Conservation (phyloP, 2,113 vertebrate species). For the Egretta garzetta region DNA sequence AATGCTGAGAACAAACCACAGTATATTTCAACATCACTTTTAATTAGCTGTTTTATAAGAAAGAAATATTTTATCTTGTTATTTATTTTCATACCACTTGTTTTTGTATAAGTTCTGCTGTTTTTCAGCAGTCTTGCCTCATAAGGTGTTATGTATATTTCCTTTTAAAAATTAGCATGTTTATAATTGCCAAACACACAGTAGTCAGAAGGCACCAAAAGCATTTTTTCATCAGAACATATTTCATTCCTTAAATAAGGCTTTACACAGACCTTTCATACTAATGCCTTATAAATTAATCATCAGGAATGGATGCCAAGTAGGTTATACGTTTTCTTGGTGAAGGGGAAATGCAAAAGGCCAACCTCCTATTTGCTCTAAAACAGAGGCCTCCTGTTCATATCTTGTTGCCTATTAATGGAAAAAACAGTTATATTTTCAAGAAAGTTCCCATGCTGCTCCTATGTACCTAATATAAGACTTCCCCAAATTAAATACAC, state of each 20-base stretch:
- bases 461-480: not conserved
- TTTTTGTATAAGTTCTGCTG: not conserved
- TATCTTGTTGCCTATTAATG: not conserved
- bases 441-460: not conserved
- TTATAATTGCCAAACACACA: not conserved
- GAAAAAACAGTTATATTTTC: not conserved
- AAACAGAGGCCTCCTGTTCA: not conserved
- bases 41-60: not conserved
- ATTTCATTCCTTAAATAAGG: not conserved
- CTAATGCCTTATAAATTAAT: not conserved
- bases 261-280: not conserved
- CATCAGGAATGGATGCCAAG: not conserved
- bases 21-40: not conserved
- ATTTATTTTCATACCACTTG: not conserved
- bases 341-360: not conserved
- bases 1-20: not conserved
- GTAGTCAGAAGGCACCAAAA: not conserved
- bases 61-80: not conserved
- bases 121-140: not conserved
- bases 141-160: not conserved
- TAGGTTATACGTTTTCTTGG: not conserved
- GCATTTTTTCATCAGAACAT: not conserved
- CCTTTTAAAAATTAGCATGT: not conserved
- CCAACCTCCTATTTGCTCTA: not conserved
- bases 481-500: not conserved